A percentile compares a stretch with the other conserved stretches of the same genome.
Conservation (phyloP, 2,797 vertebrate species). For the Smutsia gigantea region DNA sequence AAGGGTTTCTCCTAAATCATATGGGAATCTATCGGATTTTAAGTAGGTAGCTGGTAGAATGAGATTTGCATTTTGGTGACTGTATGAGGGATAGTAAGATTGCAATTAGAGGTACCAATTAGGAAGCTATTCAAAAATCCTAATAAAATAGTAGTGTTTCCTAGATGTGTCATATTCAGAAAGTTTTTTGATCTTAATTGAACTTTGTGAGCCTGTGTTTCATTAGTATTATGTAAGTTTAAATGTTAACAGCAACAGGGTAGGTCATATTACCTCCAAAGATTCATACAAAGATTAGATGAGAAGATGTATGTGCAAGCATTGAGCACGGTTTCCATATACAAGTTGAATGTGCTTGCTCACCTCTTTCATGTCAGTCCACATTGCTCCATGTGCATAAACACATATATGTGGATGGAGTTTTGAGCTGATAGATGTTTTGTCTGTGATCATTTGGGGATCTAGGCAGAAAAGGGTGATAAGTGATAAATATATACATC, state of each 20-base stretch:
- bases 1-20: neutral
- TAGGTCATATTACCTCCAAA: neutral
- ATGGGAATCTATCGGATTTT: neutral
- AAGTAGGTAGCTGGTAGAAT: neutral
- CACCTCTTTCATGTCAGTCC: neutral
- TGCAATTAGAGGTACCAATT: neutral
- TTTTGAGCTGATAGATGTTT: neutral
- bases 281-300: neutral
- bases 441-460: neutral
- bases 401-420: neutral
- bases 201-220: neutral
- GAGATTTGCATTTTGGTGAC: neutral
- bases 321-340: neutral
- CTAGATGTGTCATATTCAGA: neutral
- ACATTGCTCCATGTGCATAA: neutral
- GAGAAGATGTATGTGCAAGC: neutral
- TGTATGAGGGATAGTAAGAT: neutral
- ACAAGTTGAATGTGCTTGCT: neutral
- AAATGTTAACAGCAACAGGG: neutral
- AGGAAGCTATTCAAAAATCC: neutral
- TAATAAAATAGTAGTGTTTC: neutral
- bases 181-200: neutral
- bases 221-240: neutral
- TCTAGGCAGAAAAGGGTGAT: neutral
- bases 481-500: neutral